Base-by-base conservation (phyloP, 2,888 invertebrate species). In the Agriopis leucophaearia region DNA sequence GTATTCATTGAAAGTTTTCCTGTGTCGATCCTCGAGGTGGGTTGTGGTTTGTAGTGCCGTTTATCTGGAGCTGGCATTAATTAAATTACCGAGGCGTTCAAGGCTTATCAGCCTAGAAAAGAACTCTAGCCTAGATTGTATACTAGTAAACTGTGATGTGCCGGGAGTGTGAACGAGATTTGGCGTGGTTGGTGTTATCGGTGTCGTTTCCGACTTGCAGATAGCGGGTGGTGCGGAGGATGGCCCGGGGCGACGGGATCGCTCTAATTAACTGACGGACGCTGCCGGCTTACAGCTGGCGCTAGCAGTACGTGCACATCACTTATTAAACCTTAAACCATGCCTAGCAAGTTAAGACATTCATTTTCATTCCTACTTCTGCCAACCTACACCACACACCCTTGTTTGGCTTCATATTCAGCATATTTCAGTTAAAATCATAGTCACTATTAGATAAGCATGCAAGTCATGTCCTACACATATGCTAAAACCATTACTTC, bases 221-320 rank as follows among this genome's bases (percentile, higher is more conserved):
- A 93, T 93, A 93, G 90, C 89, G 88, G 82, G 83, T 83, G 85
- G 81, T 78, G 82, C 88, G 85, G 92, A 94, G 91, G 89, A 94
- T 94, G 93, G 93, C 89, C 86, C 86, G 86, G 81, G 80, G 82
- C 82, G 83, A 84, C 87, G 87, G 88, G 88, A 89, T 81, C 81
- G 86, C 79, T 87, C 86, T 91, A 86, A 87, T 88, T 91, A 91
- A 94, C 90, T 93, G 93, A 94, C 93, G 86, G 93, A 92, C 92
- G 86, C 83, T 82, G 92, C 92, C 89, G 92, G 92, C 92, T 88
- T 81, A 84, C 90, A 89, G 92, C 93, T 93, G 93, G 92, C 92
- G 83, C 86, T 85, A 89, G 88, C 88, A 88, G 91, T 93, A 91
- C 78, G 92, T 90, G 38, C 12, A 13, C 36, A 45, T 50, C n/a